These are phyloP conservation scores for Temnothorax ravouxi DNA, from an alignment of 2,888 invertebrate species.

Conservation along the genomic window DNA sequence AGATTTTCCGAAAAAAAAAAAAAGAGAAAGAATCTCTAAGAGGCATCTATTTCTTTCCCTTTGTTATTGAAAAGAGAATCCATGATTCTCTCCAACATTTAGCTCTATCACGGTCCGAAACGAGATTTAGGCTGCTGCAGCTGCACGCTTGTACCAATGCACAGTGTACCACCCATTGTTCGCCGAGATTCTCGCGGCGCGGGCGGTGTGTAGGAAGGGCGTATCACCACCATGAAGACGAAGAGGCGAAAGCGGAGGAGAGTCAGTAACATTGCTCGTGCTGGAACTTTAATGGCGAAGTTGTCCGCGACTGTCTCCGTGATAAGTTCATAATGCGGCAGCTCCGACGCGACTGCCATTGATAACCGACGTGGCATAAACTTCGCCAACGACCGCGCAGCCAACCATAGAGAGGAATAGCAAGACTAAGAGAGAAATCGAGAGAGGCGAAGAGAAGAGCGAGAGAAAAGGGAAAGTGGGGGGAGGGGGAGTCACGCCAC, in stretches of 20 bases:
- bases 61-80: slow-evolving; percentile 16
- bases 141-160: slow-evolving; percentile 13
- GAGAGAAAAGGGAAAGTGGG: background rate
- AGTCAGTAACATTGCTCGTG: slow-evolving; percentile 50
- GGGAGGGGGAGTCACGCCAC: slow-evolving; percentile 59
- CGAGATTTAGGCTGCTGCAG: slow-evolving; percentile 43
- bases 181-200: slow-evolving; percentile 10
- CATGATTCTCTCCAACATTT: slow-evolving; percentile 19
- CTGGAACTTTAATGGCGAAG: slow-evolving; percentile 69
- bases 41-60: background rate
- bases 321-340: slow-evolving; percentile 71
- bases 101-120: slow-evolving; percentile 25
- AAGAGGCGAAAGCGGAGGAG: slow-evolving; percentile 33
- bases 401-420: slow-evolving; percentile 48
- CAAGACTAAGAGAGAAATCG: slow-evolving; percentile 37
- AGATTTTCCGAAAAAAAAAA: background rate
- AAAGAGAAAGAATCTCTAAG: no score
- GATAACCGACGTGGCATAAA: slow-evolving; percentile 68
- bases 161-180: slow-evolving; percentile 20
- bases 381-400: slow-evolving; percentile 66
- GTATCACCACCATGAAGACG: slow-evolving; percentile 52
- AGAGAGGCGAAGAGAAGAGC: background rate
- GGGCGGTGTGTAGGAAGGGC: background rate
- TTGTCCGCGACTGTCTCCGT: slow-evolving; percentile 66
- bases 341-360: slow-evolving; percentile 61